These are phyloP conservation scores for Stenoptilia bipunctidactyla DNA, from an alignment of 2,888 invertebrate genomes.

Conservation along the genomic window DNA sequence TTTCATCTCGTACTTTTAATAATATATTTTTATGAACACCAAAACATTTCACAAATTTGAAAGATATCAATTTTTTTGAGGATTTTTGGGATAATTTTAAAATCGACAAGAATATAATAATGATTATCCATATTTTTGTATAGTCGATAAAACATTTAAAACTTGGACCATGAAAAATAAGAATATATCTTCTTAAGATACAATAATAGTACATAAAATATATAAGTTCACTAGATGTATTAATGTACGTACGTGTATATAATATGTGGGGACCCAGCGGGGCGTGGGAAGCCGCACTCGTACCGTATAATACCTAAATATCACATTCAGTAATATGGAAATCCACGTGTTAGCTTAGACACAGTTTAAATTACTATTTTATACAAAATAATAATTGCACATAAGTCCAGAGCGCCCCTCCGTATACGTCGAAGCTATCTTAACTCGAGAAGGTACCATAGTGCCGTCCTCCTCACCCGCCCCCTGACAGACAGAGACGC, in stretches of 20 bases:
- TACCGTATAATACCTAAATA: conserved; percentile 68
- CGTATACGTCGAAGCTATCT: conserved; percentile 21
- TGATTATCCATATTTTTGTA: conserved; percentile 70
- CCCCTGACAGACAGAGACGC: conserved; percentile 34
- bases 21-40: conserved; percentile 67
- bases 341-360: conserved; percentile 69
- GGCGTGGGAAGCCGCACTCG: conserved; percentile 48
- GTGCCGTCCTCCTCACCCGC: conserved; percentile 24
- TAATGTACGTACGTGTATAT: conserved; percentile 56
- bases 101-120: conserved; percentile 69
- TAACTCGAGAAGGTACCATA: conserved; percentile 13
- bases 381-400: conserved; percentile 73
- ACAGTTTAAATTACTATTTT: conserved; percentile 65
- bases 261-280: conserved; percentile 30
- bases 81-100: conserved; percentile 56
- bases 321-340: conserved; percentile 73
- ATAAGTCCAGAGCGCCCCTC: conserved; percentile 57
- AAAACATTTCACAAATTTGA: conserved; percentile 65
- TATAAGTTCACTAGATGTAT: conserved; percentile 68
- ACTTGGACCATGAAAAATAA: conserved; percentile 72
- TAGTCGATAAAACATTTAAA: conserved; percentile 72
- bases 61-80: conserved; percentile 60
- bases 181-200: conserved; percentile 70
- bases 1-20: conserved; percentile 52
- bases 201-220: conserved; percentile 71